A percentile compares a stretch with the other conserved stretches of the same genome.
Conservation (phyloP, 2,113 vertebrate species). For the Apeltes quadracus region DNA sequence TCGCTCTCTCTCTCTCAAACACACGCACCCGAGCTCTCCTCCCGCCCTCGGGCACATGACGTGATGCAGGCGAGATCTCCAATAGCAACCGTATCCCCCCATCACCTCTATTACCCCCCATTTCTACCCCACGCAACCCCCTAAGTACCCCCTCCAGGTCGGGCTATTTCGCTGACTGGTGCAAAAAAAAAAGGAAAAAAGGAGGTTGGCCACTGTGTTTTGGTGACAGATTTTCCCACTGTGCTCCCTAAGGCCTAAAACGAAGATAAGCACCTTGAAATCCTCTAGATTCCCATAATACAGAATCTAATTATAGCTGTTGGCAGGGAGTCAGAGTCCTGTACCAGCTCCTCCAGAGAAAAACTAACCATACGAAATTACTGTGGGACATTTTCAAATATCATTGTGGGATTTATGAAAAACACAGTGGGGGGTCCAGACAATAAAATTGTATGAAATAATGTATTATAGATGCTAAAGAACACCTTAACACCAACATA, state of each 20-base stretch:
- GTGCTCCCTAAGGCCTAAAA: constrained; percentile 47
- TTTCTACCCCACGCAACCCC: constrained; percentile 34
- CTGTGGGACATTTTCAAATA: constrained; percentile 19
- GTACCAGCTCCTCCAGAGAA: constrained; percentile 33
- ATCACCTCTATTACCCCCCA: constrained; percentile 61
- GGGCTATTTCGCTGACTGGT: constrained; percentile 58
- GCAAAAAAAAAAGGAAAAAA: constrained; percentile 30
- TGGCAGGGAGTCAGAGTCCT: constrained; percentile 42
- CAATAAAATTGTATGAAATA: background rate
- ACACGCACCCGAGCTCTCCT: constrained; percentile 54
- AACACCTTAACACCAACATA: constrained; percentile 1
- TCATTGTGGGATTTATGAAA: background rate
- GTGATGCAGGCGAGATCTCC: constrained; percentile 79
- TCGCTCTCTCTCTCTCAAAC: constrained; percentile 30
- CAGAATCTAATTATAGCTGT: constrained; percentile 66
- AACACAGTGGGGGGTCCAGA: background rate
- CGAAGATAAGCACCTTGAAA: constrained; percentile 71
- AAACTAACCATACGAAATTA: constrained; percentile 34
- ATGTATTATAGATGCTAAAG: background rate
- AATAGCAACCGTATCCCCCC: constrained; percentile 77
- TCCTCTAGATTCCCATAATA: constrained; percentile 55
- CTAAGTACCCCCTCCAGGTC: constrained; percentile 29
- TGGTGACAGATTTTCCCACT: constrained; percentile 33
- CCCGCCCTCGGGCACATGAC: constrained; percentile 63
- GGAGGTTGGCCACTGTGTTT: constrained; percentile 27